These are phyloP conservation scores for Helicolenus hilgendorfi DNA, from an alignment of 2,797 vertebrate genomes.

Conservation along the genomic window DNA sequence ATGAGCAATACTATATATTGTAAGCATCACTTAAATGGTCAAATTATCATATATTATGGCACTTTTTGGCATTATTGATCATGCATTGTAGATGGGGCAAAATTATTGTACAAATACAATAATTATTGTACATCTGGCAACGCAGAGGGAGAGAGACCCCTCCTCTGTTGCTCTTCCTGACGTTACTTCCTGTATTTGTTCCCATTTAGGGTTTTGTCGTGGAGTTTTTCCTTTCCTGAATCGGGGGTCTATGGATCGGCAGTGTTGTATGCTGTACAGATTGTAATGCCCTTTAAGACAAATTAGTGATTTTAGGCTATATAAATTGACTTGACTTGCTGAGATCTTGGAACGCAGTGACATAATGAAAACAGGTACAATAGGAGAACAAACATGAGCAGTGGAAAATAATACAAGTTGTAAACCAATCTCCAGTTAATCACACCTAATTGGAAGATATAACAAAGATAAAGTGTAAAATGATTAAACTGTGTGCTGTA, in stretches of 20 bases:
- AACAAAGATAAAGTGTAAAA: background rate
- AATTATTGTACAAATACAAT: too few species aligned
- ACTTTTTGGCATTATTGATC: too few species aligned
- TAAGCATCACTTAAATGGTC: too few species aligned
- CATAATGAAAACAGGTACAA: background rate
- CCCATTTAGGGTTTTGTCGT: too few species aligned
- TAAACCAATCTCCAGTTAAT: background rate
- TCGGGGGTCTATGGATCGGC: background rate
- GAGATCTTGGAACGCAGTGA: background rate
- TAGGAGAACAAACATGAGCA: background rate
- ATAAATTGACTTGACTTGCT: background rate
- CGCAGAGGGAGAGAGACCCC: background rate
- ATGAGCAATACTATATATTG: too few species aligned
- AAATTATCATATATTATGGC: too few species aligned
- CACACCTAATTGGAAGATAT: background rate
- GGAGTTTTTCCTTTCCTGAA: background rate
- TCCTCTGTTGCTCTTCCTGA: background rate
- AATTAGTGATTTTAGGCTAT: background rate
- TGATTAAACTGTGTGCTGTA: background rate
- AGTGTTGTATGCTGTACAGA: background rate
- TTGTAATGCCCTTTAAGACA: background rate
- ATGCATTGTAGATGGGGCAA: too few species aligned
- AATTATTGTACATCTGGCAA: too few species aligned
- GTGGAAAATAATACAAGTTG: background rate
- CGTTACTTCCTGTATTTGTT: too few species aligned